Conservation (phyloP, 2,888 invertebrate genomes). For the Villa cingulata region DNA sequence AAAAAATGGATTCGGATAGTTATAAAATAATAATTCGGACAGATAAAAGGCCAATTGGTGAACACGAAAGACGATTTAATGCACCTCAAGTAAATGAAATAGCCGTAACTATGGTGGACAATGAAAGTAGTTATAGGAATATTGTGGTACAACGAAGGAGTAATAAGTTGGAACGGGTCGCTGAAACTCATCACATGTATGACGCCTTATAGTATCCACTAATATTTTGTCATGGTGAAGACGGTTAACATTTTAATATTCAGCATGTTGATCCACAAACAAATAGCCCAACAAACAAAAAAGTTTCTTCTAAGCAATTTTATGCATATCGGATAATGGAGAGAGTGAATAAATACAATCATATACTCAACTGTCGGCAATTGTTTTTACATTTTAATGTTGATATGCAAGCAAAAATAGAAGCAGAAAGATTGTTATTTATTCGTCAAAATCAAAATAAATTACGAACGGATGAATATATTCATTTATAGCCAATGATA, state of each 20-base stretch:
- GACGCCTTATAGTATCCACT: conserved; percentile 29
- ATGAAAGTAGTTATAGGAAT: conserved; percentile 17
- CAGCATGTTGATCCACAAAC: too few species aligned
- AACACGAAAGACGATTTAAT: conserved; percentile 21
- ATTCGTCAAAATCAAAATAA: too few species aligned
- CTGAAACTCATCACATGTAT: conserved; percentile 21
- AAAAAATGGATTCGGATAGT: conserved; percentile 17
- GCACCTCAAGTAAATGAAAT: conserved; percentile 20
- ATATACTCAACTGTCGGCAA: too few species aligned
- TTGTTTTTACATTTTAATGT: too few species aligned
- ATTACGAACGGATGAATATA: too few species aligned
- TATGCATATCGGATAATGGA: too few species aligned
- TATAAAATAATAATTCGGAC: conserved; percentile 20
- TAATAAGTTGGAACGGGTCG: conserved; percentile 15
- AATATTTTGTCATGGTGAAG: not conserved
- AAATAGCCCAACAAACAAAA: too few species aligned
- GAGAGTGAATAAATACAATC: too few species aligned
- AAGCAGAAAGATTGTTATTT: too few species aligned
- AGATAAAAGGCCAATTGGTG: conserved; percentile 20
- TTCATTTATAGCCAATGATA: too few species aligned
- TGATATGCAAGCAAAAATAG: too few species aligned
- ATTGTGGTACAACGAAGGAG: conserved; percentile 21
- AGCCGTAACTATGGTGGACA: conserved; percentile 19
- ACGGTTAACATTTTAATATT: not conserved
- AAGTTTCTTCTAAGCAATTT: too few species aligned